Base-by-base conservation (phyloP, 2,113 vertebrate species). In the Leuciscus idus region DNA sequence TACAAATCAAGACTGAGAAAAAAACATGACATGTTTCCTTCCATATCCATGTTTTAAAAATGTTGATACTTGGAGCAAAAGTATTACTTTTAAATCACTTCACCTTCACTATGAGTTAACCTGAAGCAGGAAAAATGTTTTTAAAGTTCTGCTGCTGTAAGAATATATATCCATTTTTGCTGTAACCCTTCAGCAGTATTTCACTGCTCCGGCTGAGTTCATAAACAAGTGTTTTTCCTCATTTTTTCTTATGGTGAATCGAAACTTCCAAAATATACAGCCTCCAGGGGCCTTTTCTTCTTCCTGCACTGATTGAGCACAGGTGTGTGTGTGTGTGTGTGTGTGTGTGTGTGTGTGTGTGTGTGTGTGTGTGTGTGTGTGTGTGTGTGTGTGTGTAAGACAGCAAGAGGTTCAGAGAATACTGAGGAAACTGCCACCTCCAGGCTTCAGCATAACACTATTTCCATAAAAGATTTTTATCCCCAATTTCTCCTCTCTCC, bases 221-320 rank as follows among this genome's bases (percentile, higher is more conserved):
- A 55, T 52, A 82, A 52, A 70, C 26, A 70, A 36, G 43, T 68
- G 17, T 82, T 82, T 66, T 82, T 10, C 4, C 30, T 33, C 26
- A n/a, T 68, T 50, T 30, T 28, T 52, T 23, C 11, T 28, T 9
- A 15, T 26, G 62, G 21, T 79, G 62, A 73, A 75, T 28, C n/a
- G 11, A 39, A 43, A 21, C 26, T 77, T 33, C 19, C 59, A 11
- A 48, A 64, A 64, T 50, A 50, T 75, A 73, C 36, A 28, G 46
- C 83, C 77, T 59, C 11, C 50, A 74, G 55, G 70, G 36, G 7
- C 61, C n/a, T 57, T 39, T 28, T 17, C 48, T 61, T 68, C 62
- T 82, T 61, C 15, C 52, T 87, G 59, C 73, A 36, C 30, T 79
- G 83, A 62, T 72, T 73, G 13, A 84, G 23, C 57, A 26, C 4